Evolutionary conservation across 2,888 invertebrate genomes (phyloP).

Genomic region (Meteorus cinctellus): DNA sequence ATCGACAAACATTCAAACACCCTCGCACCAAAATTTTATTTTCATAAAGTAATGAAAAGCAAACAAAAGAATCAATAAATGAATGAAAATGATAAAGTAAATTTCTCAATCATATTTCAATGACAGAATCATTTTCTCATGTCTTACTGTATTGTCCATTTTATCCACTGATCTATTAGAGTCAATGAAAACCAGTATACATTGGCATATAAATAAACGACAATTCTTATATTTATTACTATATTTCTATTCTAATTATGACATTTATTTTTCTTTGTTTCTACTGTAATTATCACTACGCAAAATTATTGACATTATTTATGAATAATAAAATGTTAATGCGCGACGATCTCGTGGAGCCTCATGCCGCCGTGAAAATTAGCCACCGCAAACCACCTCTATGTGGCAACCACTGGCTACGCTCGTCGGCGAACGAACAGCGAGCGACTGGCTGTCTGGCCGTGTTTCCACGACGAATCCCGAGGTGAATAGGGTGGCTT

Average conservation of each 20-base stretch:
- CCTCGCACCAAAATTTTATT: slow-evolving; percentile 44
- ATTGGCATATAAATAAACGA: background rate
- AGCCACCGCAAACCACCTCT: slow-evolving; percentile 12
- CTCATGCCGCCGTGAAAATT: slow-evolving; percentile 35
- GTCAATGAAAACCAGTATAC: background rate
- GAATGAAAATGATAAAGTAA: background rate
- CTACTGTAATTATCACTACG: slow-evolving; percentile 1
- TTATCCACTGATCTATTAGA: background rate
- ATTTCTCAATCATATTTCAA: background rate
- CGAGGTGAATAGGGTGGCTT: slow-evolving; percentile 51
- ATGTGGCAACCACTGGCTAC: slow-evolving; percentile 41
- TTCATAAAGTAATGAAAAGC: background rate
- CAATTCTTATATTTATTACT: background rate
- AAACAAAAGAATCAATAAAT: background rate
- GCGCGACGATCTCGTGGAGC: slow-evolving; percentile 11
- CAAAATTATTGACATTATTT: background rate
- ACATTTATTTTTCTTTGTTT: background rate
- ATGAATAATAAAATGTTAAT: slow-evolving; percentile 24
- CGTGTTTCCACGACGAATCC: slow-evolving; percentile 64
- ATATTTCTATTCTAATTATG: background rate
- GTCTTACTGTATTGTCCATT: background rate
- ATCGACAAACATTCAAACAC: slow-evolving; percentile 30
- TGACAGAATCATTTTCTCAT: background rate
- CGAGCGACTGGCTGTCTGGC: slow-evolving; percentile 70
- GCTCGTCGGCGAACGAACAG: slow-evolving; percentile 69